Percentiles rank a stretch among this genome's conserved stretches.
These are phyloP conservation scores for Eristalis pertinax DNA, from an alignment of 2,888 invertebrate genomes.

Conservation along the genomic window DNA sequence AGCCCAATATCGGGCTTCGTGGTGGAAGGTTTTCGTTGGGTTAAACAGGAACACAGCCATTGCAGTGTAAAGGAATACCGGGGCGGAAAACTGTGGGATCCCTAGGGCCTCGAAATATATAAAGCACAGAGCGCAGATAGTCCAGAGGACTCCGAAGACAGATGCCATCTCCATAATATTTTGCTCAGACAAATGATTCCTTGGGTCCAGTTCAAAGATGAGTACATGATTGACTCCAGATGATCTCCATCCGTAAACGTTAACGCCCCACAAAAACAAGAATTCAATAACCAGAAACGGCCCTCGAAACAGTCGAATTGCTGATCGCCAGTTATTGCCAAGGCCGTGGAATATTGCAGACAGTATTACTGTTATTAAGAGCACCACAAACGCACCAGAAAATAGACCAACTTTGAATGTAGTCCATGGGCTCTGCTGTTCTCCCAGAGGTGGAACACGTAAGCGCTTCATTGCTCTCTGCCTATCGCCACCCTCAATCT, in stretches of 20 bases:
- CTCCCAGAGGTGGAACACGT: conserved; percentile 92
- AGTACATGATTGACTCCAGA: conserved; percentile 92
- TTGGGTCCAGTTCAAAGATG: conserved; percentile 91
- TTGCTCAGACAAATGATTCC: conserved; percentile 89
- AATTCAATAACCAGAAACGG: conserved; percentile 89
- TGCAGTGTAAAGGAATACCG: conserved; percentile 86
- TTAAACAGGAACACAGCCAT: conserved; percentile 88
- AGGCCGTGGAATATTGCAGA: conserved; percentile 83
- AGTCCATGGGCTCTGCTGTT: conserved; percentile 91
- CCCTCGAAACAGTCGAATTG: conserved; percentile 90
- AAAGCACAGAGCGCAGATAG: conserved; percentile 86
- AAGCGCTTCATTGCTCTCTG: conserved; percentile 94
- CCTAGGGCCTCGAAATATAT: conserved; percentile 85
- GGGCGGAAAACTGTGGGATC: conserved; percentile 90
- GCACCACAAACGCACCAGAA: conserved; percentile 90
- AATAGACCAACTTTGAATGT: conserved; percentile 93
- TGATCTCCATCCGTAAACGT: conserved; percentile 91
- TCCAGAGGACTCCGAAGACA: conserved; percentile 90
- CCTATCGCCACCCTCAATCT: conserved; percentile 90
- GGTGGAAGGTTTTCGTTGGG: conserved; percentile 88
- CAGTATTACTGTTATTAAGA: conserved; percentile 87
- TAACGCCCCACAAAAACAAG: conserved; percentile 89
- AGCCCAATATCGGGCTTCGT: conserved; percentile 90
- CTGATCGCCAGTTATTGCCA: conserved; percentile 85
- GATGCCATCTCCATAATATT: conserved; percentile 90